Percentiles rank a stretch among this genome's conserved stretches.
Evolutionary conservation across 2,113 vertebrate species (phyloP).

Genomic region (Donacobius atricapilla): DNA sequence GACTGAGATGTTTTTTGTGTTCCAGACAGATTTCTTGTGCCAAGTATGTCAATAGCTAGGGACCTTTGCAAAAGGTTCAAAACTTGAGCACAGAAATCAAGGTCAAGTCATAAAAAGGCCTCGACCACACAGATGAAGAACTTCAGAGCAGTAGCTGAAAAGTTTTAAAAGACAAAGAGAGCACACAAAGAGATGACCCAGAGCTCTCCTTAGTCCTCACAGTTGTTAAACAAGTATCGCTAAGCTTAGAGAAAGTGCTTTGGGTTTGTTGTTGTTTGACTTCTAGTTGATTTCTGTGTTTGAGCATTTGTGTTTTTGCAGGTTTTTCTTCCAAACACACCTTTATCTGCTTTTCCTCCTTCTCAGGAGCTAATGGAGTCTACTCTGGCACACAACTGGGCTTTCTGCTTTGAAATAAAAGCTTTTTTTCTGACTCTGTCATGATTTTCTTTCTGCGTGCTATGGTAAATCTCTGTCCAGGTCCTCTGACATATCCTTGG

Average conservation of each 20-base stretch:
- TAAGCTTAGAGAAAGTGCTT: neutral
- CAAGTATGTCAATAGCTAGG: neutral
- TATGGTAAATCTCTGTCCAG: neutral
- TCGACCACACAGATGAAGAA: neutral
- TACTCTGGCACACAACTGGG: neutral
- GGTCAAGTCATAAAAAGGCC: neutral
- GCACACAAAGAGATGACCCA: neutral
- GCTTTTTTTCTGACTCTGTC: neutral
- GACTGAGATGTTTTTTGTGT: accelerated
- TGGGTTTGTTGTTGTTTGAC: neutral
- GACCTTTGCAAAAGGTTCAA: neutral
- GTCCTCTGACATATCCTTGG: neutral
- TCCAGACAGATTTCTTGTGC: neutral
- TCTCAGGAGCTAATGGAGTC: neutral
- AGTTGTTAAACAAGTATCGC: neutral
- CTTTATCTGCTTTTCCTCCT: neutral
- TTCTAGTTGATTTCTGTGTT: neutral
- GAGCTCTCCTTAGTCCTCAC: neutral
- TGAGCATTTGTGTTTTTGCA: neutral
- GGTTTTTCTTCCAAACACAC: neutral
- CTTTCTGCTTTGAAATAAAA: neutral
- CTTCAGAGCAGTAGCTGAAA: neutral
- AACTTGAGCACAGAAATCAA: neutral
- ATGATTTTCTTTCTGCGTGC: neutral
- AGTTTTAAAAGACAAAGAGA: neutral